Percentiles rank a stretch among this genome's conserved stretches.
Evolutionary conservation across 2,888 invertebrate species (phyloP).

Genomic region (Eupithecia tripunctaria): DNA sequence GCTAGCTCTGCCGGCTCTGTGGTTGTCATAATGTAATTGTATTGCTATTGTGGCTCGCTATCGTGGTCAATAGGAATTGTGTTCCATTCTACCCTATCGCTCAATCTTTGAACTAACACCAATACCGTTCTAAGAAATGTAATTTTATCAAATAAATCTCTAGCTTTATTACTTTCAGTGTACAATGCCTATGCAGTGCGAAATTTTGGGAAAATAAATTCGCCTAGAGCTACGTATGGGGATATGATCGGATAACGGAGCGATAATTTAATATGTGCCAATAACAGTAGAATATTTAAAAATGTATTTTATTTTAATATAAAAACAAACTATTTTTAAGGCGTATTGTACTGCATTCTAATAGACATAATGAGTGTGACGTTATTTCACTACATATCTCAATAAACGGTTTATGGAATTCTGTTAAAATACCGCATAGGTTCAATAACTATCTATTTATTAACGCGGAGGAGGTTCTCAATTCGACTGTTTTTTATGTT

Average conservation of each 20-base stretch:
- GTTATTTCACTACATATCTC: too few relatives aligned
- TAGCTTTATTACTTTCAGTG: constrained; percentile 32
- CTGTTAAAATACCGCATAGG: too few relatives aligned
- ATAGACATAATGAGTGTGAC: too few relatives aligned
- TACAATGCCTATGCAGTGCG: background rate
- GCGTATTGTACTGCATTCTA: too few relatives aligned
- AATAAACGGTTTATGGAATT: too few relatives aligned
- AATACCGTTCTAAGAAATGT: constrained; percentile 43
- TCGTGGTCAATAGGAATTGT: constrained; percentile 45
- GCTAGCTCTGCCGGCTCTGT: constrained; percentile 20
- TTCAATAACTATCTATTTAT: too few relatives aligned
- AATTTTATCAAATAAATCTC: constrained; percentile 43
- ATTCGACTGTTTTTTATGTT: too few relatives aligned
- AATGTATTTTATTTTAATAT: too few relatives aligned
- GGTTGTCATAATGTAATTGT: constrained; percentile 47
- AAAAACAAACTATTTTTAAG: too few relatives aligned
- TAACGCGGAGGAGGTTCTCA: too few relatives aligned
- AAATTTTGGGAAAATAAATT: background rate
- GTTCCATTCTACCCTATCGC: constrained; percentile 42
- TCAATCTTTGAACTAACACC: constrained; percentile 41
- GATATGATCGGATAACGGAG: background rate
- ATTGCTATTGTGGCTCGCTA: constrained; percentile 44
- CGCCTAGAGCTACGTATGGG: background rate
- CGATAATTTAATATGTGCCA: background rate
- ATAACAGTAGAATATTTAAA: background rate